Evolutionary conservation across 2,113 vertebrate genomes (phyloP).

Genomic region (Odontesthes bonariensis): DNA sequence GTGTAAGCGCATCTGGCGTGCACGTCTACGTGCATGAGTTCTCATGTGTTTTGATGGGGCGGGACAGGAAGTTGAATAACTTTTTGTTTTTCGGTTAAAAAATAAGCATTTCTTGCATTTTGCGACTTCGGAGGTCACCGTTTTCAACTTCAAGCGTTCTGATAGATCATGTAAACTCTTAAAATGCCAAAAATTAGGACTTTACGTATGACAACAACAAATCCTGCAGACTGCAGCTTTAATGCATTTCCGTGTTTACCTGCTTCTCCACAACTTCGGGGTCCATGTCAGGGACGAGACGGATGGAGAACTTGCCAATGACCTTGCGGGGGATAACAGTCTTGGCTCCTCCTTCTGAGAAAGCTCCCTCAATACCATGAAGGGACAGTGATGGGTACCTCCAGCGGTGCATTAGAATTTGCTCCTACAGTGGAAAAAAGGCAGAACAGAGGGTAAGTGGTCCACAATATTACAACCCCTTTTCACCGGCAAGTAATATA

Average conservation of each 20-base stretch:
- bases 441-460: rapidly evolving
- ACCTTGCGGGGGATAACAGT: slow-evolving; percentile 96
- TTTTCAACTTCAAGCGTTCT: too few relatives aligned
- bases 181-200: too few relatives aligned
- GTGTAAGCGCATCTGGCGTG: too few relatives aligned
- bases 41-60: too few relatives aligned
- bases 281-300: slow-evolving; percentile 94
- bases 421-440: slow-evolving; percentile 75
- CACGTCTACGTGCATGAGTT: too few relatives aligned
- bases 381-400: slow-evolving; percentile 95
- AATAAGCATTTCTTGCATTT: too few relatives aligned
- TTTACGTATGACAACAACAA: too few relatives aligned
- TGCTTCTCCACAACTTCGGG: slow-evolving; percentile 89
- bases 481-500: background rate
- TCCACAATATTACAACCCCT: rapidly evolving
- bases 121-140: too few relatives aligned
- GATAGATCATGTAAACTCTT: too few relatives aligned
- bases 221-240: too few relatives aligned
- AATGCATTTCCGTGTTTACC: slow-evolving; percentile 71
- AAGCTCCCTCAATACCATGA: slow-evolving; percentile 98
- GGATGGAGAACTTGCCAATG: slow-evolving; percentile 96
- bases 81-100: too few relatives aligned
- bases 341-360: slow-evolving; percentile 90
- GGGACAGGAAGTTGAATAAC: too few relatives aligned
- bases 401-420: slow-evolving; percentile 96